Base-by-base conservation (phyloP, 1,140 invertebrate genomes). In the Xylocopa sonorina region DNA sequence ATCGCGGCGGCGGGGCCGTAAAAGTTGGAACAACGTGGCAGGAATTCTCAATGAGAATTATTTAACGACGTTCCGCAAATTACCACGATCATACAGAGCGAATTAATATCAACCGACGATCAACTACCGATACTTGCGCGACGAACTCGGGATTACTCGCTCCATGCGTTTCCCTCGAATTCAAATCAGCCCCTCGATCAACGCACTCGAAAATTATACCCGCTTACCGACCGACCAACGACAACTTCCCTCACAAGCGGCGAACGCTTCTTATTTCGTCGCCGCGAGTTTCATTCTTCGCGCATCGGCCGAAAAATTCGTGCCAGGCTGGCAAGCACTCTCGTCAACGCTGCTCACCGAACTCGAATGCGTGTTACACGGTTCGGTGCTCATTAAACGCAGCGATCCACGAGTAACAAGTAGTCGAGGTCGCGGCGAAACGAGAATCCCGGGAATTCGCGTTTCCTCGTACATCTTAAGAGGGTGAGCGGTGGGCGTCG, bases 391-490 rank as follows among this genome's bases (percentile, higher is more conserved):
- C 68, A 48, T 84, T 80, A 80, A 75, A 75, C 41, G 48, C 57
- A 63, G 27, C 24, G 60, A 14, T 55, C 41, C 21, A 5, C 46
- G 41, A 43, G 38, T 18, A 38, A 34, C 10, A n/a, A n/a, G 34
- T 34, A 34, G 32, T 41, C 14, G 81, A 18, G 50, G 29, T 27
- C 21, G 34, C 60, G 48, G 72, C 62, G 68, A 75, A 84, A 55
- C 64, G 66, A 50, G 83, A 85, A 82, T 73, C 55, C 66, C 41
- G 72, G 46, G 80, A 82, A 86, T 85, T 85, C 84, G 69, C 72
- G 67, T 82, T 85, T 76, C 80, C 75, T 76, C 83, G 84, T 85
- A 77, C 66, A 63, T 81, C 78, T 84, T 83, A 72, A 83, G 53
- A 63, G 62, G 77, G 62, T n/a, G 34, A 27, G 82, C n/a, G n/a